Evolutionary conservation across 2,113 vertebrate genomes (phyloP), one percentile per base, ranked within the genome.

Genomic region (Podarcis raffonei): DNA sequence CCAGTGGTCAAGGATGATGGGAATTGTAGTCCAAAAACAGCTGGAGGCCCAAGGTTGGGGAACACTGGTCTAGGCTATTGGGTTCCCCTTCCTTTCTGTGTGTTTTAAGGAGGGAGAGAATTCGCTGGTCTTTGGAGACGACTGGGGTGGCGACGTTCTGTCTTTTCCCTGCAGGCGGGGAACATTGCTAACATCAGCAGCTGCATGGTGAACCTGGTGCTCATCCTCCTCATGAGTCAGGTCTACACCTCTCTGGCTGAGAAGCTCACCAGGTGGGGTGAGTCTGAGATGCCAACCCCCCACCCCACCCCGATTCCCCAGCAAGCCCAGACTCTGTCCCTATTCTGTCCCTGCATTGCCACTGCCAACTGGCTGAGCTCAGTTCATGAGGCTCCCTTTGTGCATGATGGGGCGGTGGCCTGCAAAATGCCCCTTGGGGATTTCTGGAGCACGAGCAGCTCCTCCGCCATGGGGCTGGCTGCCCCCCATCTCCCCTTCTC

Each of bases 211-310:
- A 97, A 97, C 87, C 94, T 97, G 93, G 96, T 94, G 39, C 96
- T 97, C 9, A 97, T 97, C 87, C 96, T 97, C 86, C 91, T 98
- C 84, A 97, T 97, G 97, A 96, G 97, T 57, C 96, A 96, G 85
- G 96, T 97, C 88, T 97, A 97, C 92, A 97, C 97, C 30, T 96
- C 96, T 0, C 92, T 97, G 91, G 97, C 97, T 0, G 97, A 98
- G 90, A 96, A 97, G 92, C 97, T 98, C 87, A 97, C 97, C 85
- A 97, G 97, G 90, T 97, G 97, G 97, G 97, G 97, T 98, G 94
- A 95, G 95, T 89, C 35, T 35, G 57, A 27, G 16, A n/a, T 9
- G n/a, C 1, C 5, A 53, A 5, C 16, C 20, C 18, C 2, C 5
- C 42, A 3, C 69, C 2, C 6, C 9, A 53, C 48, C 48, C 11